These are phyloP conservation scores for Myocastor coypus DNA, from an alignment of 2,113 vertebrate genomes.

Conservation along the genomic window DNA sequence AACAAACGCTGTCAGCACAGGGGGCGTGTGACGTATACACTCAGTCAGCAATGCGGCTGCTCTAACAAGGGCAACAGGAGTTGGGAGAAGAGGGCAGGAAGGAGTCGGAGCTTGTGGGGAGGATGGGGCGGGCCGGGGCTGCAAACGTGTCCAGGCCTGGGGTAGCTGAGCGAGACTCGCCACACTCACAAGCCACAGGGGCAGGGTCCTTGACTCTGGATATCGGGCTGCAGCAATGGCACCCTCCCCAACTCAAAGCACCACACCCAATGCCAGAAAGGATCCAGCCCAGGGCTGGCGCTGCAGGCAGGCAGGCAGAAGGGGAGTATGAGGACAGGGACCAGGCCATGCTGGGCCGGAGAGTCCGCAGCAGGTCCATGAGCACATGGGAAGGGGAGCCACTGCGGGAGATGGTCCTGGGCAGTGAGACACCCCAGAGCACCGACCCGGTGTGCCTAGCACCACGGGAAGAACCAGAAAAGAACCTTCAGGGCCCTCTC, in stretches of 20 bases:
- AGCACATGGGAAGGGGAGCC: not conserved
- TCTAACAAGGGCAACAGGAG: not conserved
- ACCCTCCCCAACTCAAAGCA: not conserved
- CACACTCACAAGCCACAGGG: not conserved
- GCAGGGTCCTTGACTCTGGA: not conserved
- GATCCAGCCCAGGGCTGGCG: not conserved
- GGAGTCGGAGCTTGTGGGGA: not conserved
- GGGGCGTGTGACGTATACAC: not conserved
- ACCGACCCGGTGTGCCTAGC: not conserved
- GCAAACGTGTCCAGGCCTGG: no score
- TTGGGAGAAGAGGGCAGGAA: not conserved
- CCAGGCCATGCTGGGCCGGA: no score
- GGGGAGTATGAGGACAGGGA: not conserved
- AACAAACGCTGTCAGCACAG: not conserved
- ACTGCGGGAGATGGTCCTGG: fast-evolving
- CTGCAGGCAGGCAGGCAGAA: not conserved
- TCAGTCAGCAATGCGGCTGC: not conserved
- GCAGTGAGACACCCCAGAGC: not conserved
- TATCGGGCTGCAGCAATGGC: not conserved
- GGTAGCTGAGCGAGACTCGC: not conserved
- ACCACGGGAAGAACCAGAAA: not conserved
- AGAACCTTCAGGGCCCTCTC: not conserved
- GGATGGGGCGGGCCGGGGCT: not conserved
- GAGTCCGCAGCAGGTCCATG: no score
- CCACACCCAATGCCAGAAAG: not conserved